Evolutionary conservation across 2,888 invertebrate species (phyloP).

Genomic region (Isoperla grammatica): DNA sequence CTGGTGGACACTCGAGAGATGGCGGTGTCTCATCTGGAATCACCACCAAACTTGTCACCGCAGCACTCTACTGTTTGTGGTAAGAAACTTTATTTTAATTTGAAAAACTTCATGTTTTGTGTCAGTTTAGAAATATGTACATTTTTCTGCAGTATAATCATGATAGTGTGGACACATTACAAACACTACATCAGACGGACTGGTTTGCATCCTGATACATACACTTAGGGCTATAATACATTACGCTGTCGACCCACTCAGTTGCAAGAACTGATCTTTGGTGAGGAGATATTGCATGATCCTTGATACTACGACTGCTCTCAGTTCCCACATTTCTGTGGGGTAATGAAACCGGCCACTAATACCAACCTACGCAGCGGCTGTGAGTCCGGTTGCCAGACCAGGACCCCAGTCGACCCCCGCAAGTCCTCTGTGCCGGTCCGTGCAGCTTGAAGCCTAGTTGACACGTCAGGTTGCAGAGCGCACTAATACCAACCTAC

Average conservation of each 20-base stretch:
- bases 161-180: no score
- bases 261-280: no score
- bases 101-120: no score
- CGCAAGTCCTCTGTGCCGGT: conserved; percentile 49
- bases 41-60: not conserved
- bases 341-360: conserved; percentile 12
- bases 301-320: no score
- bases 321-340: conserved; percentile 1
- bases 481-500: conserved; percentile 47
- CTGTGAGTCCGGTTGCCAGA: conserved; percentile 44
- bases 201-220: no score
- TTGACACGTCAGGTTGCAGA: conserved; percentile 55
- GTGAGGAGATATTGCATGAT: no score
- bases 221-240: no score
- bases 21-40: conserved; percentile 54
- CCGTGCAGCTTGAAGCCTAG: conserved; percentile 55
- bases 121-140: conserved; percentile 13
- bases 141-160: no score
- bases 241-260: no score
- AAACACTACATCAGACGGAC: no score
- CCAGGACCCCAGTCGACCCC: conserved; percentile 53
- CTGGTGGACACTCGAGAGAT: conserved; percentile 50
- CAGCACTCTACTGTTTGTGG: no score
- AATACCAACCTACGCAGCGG: conserved; percentile 50
- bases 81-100: no score